These are phyloP conservation scores for Crematogaster levior DNA, from an alignment of 2,888 invertebrate genomes.

Conservation along the genomic window DNA sequence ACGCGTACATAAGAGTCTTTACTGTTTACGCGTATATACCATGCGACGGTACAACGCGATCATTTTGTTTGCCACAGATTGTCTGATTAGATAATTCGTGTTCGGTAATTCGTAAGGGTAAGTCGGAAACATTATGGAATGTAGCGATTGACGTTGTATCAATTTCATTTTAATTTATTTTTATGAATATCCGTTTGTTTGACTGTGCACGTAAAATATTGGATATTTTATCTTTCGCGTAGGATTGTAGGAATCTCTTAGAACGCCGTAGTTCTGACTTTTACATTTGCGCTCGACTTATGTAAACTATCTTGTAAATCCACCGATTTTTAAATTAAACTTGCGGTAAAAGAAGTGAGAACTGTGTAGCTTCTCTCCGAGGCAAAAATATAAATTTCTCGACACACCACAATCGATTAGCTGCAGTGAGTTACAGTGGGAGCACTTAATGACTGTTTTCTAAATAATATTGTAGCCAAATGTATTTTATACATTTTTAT, in stretches of 20 bases:
- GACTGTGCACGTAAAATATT: slow-evolving; percentile 6
- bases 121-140: slow-evolving; percentile 1
- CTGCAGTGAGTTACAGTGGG: background rate
- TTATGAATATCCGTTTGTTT: background rate
- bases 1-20: slow-evolving; percentile 47
- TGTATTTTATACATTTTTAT: slow-evolving; percentile 24
- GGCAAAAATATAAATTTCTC: slow-evolving; percentile 9
- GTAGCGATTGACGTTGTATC: background rate
- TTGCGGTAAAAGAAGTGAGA: background rate
- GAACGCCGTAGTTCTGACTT: slow-evolving; percentile 9
- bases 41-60: slow-evolving; percentile 38
- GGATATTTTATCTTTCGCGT: slow-evolving; percentile 1
- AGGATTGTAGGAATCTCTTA: slow-evolving; percentile 40
- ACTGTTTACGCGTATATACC: slow-evolving; percentile 43
- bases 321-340: slow-evolving; percentile 9
- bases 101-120: background rate
- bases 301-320: background rate
- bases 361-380: background rate
- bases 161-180: slow-evolving; percentile 12
- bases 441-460: background rate
- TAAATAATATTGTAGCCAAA: slow-evolving; percentile 27
- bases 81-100: slow-evolving; percentile 22
- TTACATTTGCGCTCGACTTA: slow-evolving; percentile 4
- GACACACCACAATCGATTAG: background rate
- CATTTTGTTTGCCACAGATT: slow-evolving; percentile 29